Evolutionary conservation across 2,888 invertebrate genomes (phyloP).

Genomic region (Thysanoteuthis rhombus): DNA sequence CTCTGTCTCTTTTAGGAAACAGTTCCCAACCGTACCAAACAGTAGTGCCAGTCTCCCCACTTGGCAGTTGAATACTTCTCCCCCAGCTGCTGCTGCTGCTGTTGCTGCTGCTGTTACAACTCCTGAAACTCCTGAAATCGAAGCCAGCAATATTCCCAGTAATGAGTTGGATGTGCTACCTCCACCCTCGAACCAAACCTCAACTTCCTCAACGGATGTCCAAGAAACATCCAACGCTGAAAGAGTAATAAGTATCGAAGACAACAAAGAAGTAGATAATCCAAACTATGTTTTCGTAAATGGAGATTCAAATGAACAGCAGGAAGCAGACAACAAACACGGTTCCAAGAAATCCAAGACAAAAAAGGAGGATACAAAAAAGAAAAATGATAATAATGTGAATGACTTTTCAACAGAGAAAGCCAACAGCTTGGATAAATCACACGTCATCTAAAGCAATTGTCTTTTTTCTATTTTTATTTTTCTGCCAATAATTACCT

Average conservation of each 20-base stretch:
- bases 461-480: background rate
- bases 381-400: background rate
- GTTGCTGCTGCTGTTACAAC: background rate
- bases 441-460: background rate
- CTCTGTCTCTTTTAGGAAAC: constrained; percentile 1
- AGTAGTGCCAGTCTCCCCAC: background rate
- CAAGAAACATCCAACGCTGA: background rate
- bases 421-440: background rate
- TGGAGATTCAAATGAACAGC: background rate
- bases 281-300: background rate
- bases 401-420: background rate
- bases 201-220: background rate
- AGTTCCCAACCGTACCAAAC: constrained; percentile 15
- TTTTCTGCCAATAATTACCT: background rate
- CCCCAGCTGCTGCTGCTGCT: background rate
- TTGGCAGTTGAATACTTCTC: constrained; percentile 1
- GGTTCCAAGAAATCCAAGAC: background rate
- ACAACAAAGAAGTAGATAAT: background rate
- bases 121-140: background rate
- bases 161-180: background rate
- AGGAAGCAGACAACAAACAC: background rate
- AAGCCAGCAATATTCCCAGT: background rate
- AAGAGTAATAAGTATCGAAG: background rate
- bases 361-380: background rate
- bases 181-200: background rate